Evolutionary conservation across 2,888 invertebrate species (phyloP).

Genomic region (Podotricha telesiphe): DNA sequence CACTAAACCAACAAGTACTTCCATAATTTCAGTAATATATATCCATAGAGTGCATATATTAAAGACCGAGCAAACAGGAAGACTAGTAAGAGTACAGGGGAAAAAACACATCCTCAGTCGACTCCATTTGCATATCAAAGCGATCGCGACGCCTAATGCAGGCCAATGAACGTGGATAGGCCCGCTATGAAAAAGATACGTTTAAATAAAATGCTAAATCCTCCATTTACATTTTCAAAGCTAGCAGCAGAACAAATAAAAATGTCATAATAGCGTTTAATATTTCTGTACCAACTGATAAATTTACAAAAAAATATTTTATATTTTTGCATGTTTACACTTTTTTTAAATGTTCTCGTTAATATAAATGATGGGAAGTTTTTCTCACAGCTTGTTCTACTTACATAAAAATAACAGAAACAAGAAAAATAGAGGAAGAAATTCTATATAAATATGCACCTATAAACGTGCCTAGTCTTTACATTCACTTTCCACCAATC

Average conservation of each 20-base stretch:
- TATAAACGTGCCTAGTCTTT: no score
- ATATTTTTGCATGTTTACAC: no score
- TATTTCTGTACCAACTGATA: neutral
- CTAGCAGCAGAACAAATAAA: neutral
- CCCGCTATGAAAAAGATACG: conserved; percentile 22
- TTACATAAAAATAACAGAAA: no score
- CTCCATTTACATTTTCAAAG: conserved; percentile 13
- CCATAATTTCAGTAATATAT: neutral
- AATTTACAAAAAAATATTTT: neutral
- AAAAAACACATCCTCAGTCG: conserved; percentile 33
- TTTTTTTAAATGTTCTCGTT: no score
- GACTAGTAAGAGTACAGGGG: conserved; percentile 27
- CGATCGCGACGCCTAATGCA: conserved; percentile 33
- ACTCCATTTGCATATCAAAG: conserved; percentile 43
- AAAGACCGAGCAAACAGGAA: conserved; percentile 28
- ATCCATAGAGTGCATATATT: conserved; percentile 16
- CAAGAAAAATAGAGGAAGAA: no score
- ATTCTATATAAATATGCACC: no score
- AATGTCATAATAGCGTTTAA: neutral
- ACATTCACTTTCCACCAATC: no score
- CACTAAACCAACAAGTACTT: neutral
- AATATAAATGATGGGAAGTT: no score
- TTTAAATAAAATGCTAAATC: conserved; percentile 31
- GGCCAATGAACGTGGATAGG: conserved; percentile 25
- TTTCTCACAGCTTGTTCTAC: no score